A percentile compares a stretch with the other conserved stretches of the same genome.
Evolutionary conservation across 2,797 vertebrate species (phyloP).

Genomic region (Myotis findleyi): DNA sequence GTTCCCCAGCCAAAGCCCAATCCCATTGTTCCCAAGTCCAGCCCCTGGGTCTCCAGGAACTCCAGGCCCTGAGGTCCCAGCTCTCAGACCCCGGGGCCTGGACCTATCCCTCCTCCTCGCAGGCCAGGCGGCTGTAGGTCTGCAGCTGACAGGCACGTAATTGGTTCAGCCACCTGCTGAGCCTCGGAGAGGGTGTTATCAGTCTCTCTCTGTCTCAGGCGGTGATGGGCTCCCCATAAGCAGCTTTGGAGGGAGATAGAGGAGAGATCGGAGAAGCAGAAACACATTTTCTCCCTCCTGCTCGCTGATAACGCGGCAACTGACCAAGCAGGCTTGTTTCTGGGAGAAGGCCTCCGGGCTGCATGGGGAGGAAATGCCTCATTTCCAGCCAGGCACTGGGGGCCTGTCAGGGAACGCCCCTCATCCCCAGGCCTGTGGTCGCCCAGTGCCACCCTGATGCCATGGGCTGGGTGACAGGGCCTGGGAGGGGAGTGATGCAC

Average conservation of each 20-base stretch:
- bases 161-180: background rate
- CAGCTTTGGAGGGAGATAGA: background rate
- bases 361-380: rapidly evolving
- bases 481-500: background rate
- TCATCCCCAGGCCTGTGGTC: background rate
- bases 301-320: background rate
- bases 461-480: background rate
- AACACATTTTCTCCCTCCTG: background rate
- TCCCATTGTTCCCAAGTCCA: background rate
- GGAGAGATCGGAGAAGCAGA: background rate
- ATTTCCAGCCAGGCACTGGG: background rate
- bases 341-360: background rate
- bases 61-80: background rate
- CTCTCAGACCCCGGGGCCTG: background rate
- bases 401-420: background rate
- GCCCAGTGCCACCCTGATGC: background rate
- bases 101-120: rapidly evolving
- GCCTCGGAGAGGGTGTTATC: background rate
- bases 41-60: background rate
- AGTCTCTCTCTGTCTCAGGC: background rate
- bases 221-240: background rate
- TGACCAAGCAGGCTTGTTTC: background rate
- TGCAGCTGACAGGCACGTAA: background rate
- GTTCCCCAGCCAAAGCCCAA: background rate
- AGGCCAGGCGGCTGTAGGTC: background rate